phyloP scores from a whole-genome alignment of 2,888 invertebrate genomes.

The Labia minor region DNA sequence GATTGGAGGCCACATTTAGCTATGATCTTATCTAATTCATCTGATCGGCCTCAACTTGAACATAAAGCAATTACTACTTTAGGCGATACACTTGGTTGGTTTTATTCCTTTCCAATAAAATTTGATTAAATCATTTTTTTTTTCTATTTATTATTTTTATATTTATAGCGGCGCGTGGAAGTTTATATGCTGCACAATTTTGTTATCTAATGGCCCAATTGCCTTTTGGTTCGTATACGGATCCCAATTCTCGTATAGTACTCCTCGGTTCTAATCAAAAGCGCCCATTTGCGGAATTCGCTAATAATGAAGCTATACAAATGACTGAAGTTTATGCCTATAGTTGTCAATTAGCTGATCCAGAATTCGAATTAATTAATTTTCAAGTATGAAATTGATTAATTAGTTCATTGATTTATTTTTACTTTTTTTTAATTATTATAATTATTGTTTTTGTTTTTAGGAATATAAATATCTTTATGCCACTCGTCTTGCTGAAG shows the following conservation, averaged over 20 bases:
- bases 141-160: neutral
- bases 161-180: slow-evolving; percentile 56
- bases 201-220: slow-evolving; percentile 84
- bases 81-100: slow-evolving; percentile 51
- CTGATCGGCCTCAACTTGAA: slow-evolving; percentile 63
- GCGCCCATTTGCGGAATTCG: slow-evolving; percentile 53
- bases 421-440: slow-evolving; percentile 15
- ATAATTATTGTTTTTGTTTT: slow-evolving; percentile 28
- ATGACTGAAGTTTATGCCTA: slow-evolving; percentile 94
- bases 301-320: slow-evolving; percentile 74
- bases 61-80: slow-evolving; percentile 58
- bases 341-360: slow-evolving; percentile 68
- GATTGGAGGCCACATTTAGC: slow-evolving; percentile 97
- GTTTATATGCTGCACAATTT: slow-evolving; percentile 85
- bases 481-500: slow-evolving; percentile 64
- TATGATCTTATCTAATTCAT: slow-evolving; percentile 81
- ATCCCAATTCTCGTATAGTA: slow-evolving; percentile 51
- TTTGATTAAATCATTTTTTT: neutral
- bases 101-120: neutral
- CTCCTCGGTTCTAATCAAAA: slow-evolving; percentile 67
- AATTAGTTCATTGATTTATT: neutral
- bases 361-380: slow-evolving; percentile 58
- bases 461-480: slow-evolving; percentile 77
- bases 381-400: slow-evolving; percentile 49
- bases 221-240: slow-evolving; percentile 38